Evolutionary conservation across 1,140 invertebrate genomes (phyloP).

Genomic region (Samia ricini): DNA sequence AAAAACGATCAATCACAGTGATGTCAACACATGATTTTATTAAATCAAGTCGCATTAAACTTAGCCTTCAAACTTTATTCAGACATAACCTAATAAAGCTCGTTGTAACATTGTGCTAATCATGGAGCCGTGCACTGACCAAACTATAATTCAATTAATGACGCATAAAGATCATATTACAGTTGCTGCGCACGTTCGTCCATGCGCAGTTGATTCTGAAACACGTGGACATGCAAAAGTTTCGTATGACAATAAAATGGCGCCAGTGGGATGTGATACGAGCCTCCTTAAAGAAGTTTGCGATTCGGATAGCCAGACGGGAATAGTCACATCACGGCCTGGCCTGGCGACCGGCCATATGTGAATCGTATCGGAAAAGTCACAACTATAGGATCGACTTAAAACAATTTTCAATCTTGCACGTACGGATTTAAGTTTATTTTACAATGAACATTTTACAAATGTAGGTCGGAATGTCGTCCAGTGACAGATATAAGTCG

Average conservation of each 20-base stretch:
- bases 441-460: constrained; percentile 25
- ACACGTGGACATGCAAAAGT: background rate
- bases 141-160: constrained; percentile 29
- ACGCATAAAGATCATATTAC: constrained; percentile 26
- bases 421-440: constrained; percentile 36
- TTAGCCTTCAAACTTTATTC: constrained; percentile 24
- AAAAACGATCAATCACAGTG: background rate
- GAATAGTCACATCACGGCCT: constrained; percentile 70
- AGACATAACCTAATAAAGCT: constrained; percentile 30
- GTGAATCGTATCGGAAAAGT: constrained; percentile 32
- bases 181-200: constrained; percentile 21
- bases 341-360: constrained; percentile 70
- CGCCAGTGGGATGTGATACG: constrained; percentile 48
- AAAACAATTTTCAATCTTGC: constrained; percentile 49
- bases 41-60: background rate
- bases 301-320: constrained; percentile 62
- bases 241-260: constrained; percentile 26
- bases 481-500: constrained; percentile 57
- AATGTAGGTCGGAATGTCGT: constrained; percentile 28
- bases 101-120: constrained; percentile 12
- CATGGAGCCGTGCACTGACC: constrained; percentile 16
- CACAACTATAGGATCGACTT: constrained; percentile 34
- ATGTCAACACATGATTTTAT: background rate
- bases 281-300: constrained; percentile 42
- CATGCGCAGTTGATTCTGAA: background rate